Conservation (phyloP, 2,113 vertebrate species). For the Platysternon megacephalum region DNA sequence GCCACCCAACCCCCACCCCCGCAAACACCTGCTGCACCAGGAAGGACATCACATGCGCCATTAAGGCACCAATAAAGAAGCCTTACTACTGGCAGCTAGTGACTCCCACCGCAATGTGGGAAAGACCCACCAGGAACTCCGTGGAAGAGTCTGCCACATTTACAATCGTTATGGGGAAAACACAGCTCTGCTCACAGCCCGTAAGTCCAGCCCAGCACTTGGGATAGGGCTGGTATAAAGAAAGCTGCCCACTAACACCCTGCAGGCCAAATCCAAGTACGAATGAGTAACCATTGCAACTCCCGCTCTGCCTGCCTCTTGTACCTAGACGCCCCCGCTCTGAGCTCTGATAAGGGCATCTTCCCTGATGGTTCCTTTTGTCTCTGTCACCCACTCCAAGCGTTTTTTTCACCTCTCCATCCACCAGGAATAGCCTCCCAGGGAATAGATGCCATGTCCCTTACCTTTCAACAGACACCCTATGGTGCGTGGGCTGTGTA, state of each 20-base stretch:
- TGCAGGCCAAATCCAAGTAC: too few species aligned
- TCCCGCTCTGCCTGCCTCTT: not conserved
- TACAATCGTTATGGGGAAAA: not conserved
- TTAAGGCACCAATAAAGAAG: not conserved
- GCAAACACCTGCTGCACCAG: not conserved
- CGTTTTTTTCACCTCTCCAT: not conserved
- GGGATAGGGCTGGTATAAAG: not conserved
- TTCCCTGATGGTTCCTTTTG: too few species aligned
- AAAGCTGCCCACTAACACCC: too few species aligned
- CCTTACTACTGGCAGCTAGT: not conserved
- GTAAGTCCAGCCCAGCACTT: too few species aligned
- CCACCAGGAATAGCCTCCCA: not conserved
- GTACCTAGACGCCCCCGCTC: not conserved
- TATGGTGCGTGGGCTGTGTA: too few species aligned
- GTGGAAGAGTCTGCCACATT: not conserved
- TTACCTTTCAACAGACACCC: too few species aligned
- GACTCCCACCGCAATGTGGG: too few species aligned
- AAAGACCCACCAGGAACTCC: not conserved
- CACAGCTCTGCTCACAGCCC: not conserved
- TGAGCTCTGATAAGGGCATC: not conserved
- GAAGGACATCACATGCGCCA: not conserved
- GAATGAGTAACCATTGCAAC: not conserved
- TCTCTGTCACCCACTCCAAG: rapidly evolving
- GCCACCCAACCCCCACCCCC: rapidly evolving
- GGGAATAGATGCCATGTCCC: not conserved